Conservation (phyloP, 2,888 invertebrate genomes). For the Eurytoma californica region DNA sequence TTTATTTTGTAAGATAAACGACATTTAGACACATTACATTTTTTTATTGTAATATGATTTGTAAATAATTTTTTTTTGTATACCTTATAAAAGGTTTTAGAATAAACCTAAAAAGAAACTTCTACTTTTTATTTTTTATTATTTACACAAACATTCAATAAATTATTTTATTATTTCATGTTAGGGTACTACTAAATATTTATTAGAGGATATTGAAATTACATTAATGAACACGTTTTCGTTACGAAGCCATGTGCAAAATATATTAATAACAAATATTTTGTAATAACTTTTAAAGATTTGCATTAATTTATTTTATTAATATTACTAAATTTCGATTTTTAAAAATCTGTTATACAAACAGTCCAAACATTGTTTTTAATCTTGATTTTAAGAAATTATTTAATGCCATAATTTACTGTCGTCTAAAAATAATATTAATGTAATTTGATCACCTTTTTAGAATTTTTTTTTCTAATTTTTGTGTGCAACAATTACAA, state of each 20-base stretch:
- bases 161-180: too few relatives aligned
- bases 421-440: too few relatives aligned
- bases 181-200: too few relatives aligned
- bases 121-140: constrained; percentile 27
- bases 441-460: too few relatives aligned
- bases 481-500: too few relatives aligned
- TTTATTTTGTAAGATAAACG: constrained; percentile 19
- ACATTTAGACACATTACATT: constrained; percentile 7
- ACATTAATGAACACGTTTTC: neutral
- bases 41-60: constrained; percentile 23
- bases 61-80: constrained; percentile 34
- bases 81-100: constrained; percentile 31
- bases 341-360: neutral
- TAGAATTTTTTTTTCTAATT: too few relatives aligned
- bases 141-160: too few relatives aligned
- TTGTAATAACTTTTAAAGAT: neutral
- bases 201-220: too few relatives aligned
- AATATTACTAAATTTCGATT: neutral
- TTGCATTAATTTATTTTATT: neutral
- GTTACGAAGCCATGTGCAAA: neutral
- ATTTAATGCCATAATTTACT: too few relatives aligned
- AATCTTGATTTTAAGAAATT: neutral
- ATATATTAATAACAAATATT: too few relatives aligned
- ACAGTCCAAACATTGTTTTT: constrained; percentile 20
- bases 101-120: constrained; percentile 34